Conservation (phyloP, 1,140 invertebrate genomes). For the Chironomus tepperi region DNA sequence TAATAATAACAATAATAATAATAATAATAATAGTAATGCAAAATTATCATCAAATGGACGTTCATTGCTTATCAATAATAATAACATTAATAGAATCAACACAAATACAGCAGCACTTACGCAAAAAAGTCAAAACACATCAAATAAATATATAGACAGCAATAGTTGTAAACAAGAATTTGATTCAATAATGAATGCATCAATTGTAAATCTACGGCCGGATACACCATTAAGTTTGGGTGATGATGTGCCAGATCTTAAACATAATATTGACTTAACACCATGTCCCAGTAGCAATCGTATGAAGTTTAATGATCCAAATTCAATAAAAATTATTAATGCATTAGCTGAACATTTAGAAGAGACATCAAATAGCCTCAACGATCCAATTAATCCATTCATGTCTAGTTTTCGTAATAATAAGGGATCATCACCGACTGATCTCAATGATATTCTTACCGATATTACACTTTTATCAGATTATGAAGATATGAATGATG, state of each 20-base stretch:
- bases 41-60: conserved; percentile 30
- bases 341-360: conserved; percentile 34
- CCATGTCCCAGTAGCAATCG: conserved; percentile 37
- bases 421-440: neutral
- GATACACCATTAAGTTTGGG: conserved; percentile 32
- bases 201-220: conserved; percentile 26
- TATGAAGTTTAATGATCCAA: conserved; percentile 33
- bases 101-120: conserved; percentile 25
- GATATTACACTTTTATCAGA: conserved; percentile 24
- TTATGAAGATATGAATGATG: conserved; percentile 24
- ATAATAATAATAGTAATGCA: conserved; percentile 22
- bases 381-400: neutral
- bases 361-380: conserved; percentile 28
- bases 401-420: neutral
- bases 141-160: conserved; percentile 11
- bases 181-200: conserved; percentile 2
- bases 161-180: neutral
- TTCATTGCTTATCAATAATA: conserved; percentile 34
- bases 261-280: conserved; percentile 34
- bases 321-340: conserved; percentile 29
- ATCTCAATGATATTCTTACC: conserved; percentile 23
- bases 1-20: neutral
- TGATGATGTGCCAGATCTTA: conserved; percentile 31
- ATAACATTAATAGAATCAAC: conserved; percentile 21
- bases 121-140: conserved; percentile 27